phyloP scores from a whole-genome alignment of 1,140 invertebrate species.

The Drosophila pectinifera region DNA sequence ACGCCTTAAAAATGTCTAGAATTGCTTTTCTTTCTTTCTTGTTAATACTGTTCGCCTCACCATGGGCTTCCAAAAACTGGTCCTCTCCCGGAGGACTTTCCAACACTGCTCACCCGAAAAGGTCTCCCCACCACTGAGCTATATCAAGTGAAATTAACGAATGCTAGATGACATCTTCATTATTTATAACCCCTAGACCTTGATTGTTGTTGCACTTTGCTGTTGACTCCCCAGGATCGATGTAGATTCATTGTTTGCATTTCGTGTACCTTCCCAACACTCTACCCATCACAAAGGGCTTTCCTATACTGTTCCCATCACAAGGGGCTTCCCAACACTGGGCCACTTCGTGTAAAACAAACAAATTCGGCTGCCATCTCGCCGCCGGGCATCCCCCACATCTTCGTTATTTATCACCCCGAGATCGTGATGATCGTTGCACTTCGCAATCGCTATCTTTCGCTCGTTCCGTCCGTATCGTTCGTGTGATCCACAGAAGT shows the following conservation, averaged over 20 bases:
- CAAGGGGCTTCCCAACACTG: neutral
- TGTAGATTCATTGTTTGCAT: neutral
- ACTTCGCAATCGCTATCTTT: conserved; percentile 19
- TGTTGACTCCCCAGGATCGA: no score
- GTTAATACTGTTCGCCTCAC: no score
- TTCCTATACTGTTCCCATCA: neutral
- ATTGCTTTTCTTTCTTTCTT: no score
- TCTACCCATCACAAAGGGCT: neutral
- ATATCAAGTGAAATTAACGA: neutral
- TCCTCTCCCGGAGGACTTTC: neutral
- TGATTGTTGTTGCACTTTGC: no score
- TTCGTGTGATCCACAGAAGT: conserved; percentile 19
- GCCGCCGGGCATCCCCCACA: conserved; percentile 5
- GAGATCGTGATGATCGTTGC: conserved; percentile 27
- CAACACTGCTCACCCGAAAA: neutral
- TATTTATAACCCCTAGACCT: neutral
- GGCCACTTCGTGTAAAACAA: neutral
- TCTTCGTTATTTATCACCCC: conserved; percentile 7
- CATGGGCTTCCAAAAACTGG: neutral
- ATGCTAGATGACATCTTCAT: neutral
- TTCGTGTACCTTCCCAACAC: neutral
- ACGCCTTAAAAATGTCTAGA: no score
- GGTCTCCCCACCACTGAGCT: neutral
- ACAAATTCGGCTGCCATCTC: conserved; percentile 2
- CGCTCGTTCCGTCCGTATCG: conserved; percentile 4